Percentiles rank a stretch among this genome's conserved stretches.
These are phyloP conservation scores for Drosophila cognata DNA, from an alignment of 2,888 invertebrate genomes.

Conservation along the genomic window DNA sequence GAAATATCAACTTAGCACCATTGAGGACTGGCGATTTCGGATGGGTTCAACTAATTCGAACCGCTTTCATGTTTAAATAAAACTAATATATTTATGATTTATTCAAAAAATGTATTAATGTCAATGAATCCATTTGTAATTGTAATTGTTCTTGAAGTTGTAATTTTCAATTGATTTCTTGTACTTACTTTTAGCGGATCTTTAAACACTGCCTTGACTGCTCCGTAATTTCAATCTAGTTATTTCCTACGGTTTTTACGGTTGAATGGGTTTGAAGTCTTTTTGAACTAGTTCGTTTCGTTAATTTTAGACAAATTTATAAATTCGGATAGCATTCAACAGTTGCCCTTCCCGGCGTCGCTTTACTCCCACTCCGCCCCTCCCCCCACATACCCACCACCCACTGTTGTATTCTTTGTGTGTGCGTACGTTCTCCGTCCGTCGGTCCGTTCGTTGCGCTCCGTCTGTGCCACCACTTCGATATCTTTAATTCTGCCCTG, in stretches of 20 bases:
- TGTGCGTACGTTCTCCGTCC: constrained; percentile 9
- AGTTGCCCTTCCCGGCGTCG: constrained; percentile 24
- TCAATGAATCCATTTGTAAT: not conserved
- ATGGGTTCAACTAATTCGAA: not conserved
- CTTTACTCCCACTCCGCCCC: not conserved
- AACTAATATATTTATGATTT: not conserved
- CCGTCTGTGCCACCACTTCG: constrained; percentile 44
- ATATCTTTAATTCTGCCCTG: constrained; percentile 61
- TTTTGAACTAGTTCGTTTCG: not conserved
- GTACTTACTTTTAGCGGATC: not conserved
- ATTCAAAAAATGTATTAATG: not conserved
- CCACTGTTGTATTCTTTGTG: not conserved
- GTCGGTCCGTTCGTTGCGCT: constrained; percentile 13
- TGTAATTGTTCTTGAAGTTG: not conserved
- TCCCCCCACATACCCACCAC: not conserved
- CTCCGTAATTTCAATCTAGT: not conserved
- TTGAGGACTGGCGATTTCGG: not conserved
- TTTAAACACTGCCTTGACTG: not conserved
- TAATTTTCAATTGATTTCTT: not conserved
- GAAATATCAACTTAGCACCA: not conserved
- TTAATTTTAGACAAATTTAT: not conserved
- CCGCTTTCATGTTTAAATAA: not conserved
- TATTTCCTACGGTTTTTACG: not conserved
- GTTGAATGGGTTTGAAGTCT: not conserved
- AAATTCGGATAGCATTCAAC: constrained; percentile 21